These are phyloP conservation scores for Lycocerus yunnanus DNA, from an alignment of 2,888 invertebrate species.

Conservation along the genomic window DNA sequence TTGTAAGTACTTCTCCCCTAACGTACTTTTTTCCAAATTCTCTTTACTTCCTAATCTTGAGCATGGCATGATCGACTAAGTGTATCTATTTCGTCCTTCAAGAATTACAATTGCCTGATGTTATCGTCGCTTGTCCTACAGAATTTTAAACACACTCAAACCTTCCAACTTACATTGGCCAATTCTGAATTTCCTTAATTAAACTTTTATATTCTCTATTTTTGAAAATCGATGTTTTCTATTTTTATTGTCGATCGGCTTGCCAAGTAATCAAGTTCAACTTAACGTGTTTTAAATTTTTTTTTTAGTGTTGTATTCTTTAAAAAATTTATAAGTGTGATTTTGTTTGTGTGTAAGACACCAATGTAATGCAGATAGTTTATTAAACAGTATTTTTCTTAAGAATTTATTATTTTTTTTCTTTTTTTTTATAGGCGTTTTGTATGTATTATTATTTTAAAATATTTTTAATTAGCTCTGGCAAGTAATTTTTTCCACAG, in stretches of 20 bases:
- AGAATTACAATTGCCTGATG: neutral
- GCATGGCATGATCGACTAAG: neutral
- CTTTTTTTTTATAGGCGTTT: neutral
- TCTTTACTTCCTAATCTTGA: neutral
- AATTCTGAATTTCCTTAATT: neutral
- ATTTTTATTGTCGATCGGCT: neutral
- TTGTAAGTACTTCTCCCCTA: neutral
- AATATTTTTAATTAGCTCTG: slow-evolving; percentile 33
- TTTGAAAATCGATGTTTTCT: neutral
- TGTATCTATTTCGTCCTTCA: neutral
- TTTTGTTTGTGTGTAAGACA: neutral
- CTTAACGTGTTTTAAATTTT: neutral
- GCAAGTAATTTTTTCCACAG: slow-evolving; percentile 52
- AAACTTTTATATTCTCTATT: neutral
- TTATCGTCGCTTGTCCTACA: neutral
- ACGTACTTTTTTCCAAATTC: neutral
- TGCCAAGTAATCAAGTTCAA: neutral
- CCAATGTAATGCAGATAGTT: neutral
- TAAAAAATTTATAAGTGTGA: neutral
- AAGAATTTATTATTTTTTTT: slow-evolving; percentile 10
- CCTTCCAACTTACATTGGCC: neutral
- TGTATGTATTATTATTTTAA: slow-evolving; percentile 1
- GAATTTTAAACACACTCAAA: neutral
- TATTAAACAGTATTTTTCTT: neutral
- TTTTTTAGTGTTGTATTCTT: neutral